These are phyloP conservation scores for Oryzias curvinotus DNA, from an alignment of 2,113 vertebrate species.

Conservation along the genomic window DNA sequence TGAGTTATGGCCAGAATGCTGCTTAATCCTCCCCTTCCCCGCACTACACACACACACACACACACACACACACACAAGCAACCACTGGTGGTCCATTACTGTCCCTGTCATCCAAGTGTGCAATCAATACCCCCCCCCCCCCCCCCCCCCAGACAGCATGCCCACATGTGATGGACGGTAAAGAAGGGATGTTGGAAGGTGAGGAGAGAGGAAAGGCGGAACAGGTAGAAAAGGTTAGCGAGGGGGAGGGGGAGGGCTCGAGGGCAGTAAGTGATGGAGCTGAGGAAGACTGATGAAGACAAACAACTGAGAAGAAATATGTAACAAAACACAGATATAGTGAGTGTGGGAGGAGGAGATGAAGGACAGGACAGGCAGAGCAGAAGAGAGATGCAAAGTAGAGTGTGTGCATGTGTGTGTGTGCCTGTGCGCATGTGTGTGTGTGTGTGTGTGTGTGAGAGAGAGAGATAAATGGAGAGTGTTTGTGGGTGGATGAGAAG, in stretches of 20 bases:
- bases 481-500: slow-evolving; percentile 66
- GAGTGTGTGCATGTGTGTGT: slow-evolving; percentile 28
- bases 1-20: slow-evolving; percentile 65
- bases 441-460: slow-evolving; percentile 23
- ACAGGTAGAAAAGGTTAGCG: slow-evolving; percentile 22
- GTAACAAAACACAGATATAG: slow-evolving; percentile 59
- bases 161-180: slow-evolving; percentile 66
- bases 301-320: slow-evolving; percentile 57
- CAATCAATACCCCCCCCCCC: slow-evolving; percentile 70
- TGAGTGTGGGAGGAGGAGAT: slow-evolving; percentile 67
- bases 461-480: slow-evolving; percentile 51
- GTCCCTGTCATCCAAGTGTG: slow-evolving; percentile 65
- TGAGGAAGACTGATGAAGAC: slow-evolving; percentile 31
- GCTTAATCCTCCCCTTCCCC: slow-evolving; percentile 32
- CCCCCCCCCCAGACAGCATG: slow-evolving; percentile 47
- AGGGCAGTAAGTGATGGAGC: slow-evolving; percentile 40
- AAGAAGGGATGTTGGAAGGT: slow-evolving; percentile 16
- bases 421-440: slow-evolving; percentile 11
- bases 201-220: slow-evolving; percentile 30
- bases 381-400: slow-evolving; percentile 52
- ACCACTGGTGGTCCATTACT: slow-evolving; percentile 57
- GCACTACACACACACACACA: slow-evolving; percentile 12
- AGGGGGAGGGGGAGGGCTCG: slow-evolving; percentile 22
- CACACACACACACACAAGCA: neutral
- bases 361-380: slow-evolving; percentile 66